These are phyloP conservation scores for Sphinx pinastri DNA, from an alignment of 2,888 invertebrate genomes.

Conservation along the genomic window DNA sequence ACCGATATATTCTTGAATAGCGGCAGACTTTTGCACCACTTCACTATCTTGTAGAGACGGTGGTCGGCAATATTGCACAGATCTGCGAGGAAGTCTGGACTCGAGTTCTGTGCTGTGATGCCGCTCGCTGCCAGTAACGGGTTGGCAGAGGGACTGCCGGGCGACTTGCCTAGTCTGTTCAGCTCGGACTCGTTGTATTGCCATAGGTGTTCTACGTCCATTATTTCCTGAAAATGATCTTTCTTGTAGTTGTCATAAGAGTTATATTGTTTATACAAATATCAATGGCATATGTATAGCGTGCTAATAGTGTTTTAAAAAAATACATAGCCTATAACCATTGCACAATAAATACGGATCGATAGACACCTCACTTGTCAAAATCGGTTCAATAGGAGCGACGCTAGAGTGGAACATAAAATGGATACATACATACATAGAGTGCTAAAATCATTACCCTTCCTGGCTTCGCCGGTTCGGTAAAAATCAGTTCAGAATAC, in stretches of 20 bases:
- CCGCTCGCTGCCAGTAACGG: conserved; percentile 77
- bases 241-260: background rate
- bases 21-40: conserved; percentile 99
- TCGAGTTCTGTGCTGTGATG: conserved; percentile 85
- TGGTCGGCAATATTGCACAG: conserved; percentile 97
- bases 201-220: conserved; percentile 98
- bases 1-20: conserved; percentile 98
- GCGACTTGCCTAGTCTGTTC: conserved; percentile 84
- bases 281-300: no score
- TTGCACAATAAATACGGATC: no score
- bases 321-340: no score
- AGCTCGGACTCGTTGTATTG: conserved; percentile 95
- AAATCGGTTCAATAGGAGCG: no score
- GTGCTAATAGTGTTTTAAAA: no score
- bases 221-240: conserved; percentile 89
- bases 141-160: conserved; percentile 70
- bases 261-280: background rate
- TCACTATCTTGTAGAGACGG: conserved; percentile 97
- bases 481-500: no score
- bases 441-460: no score
- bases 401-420: no score
- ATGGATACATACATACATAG: no score
- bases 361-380: no score
- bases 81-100: conserved; percentile 94
- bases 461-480: no score